Evolutionary conservation across 1,140 invertebrate genomes (phyloP).

Genomic region (Hycleus cichorii): DNA sequence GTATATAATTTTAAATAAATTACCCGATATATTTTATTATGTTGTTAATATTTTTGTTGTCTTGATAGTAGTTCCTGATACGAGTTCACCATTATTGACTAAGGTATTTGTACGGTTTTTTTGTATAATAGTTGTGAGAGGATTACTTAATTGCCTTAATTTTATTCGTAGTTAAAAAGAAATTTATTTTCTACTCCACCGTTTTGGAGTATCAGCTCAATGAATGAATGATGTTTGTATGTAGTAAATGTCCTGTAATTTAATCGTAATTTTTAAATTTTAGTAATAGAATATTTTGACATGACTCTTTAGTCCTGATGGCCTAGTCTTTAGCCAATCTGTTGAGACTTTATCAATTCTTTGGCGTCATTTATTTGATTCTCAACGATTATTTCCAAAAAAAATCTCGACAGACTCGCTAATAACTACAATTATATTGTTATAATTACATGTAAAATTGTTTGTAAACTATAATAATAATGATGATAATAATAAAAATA

Average conservation of each 20-base stretch:
- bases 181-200: background rate
- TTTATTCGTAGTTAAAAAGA: background rate
- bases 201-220: constrained; percentile 11
- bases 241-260: constrained; percentile 15
- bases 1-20: constrained; percentile 32
- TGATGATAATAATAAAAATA: too few relatives aligned
- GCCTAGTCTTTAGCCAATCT: constrained; percentile 15
- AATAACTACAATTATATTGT: constrained; percentile 16
- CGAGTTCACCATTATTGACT: constrained; percentile 35
- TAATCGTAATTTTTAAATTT: constrained; percentile 9
- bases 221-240: constrained; percentile 26
- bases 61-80: constrained; percentile 32
- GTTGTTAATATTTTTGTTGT: constrained; percentile 6
- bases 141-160: constrained; percentile 16
- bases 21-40: constrained; percentile 30
- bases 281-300: constrained; percentile 11
- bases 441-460: constrained; percentile 24
- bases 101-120: constrained; percentile 21
- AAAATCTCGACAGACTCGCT: constrained; percentile 15
- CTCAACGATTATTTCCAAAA: background rate
- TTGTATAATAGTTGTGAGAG: constrained; percentile 9
- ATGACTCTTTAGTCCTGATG: constrained; percentile 8
- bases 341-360: constrained; percentile 11
- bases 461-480: constrained; percentile 30
- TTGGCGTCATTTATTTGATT: background rate